Percentiles rank a stretch among this genome's conserved stretches.
phyloP scores from a whole-genome alignment of 2,113 vertebrate species.

The Xenopus borealis region DNA sequence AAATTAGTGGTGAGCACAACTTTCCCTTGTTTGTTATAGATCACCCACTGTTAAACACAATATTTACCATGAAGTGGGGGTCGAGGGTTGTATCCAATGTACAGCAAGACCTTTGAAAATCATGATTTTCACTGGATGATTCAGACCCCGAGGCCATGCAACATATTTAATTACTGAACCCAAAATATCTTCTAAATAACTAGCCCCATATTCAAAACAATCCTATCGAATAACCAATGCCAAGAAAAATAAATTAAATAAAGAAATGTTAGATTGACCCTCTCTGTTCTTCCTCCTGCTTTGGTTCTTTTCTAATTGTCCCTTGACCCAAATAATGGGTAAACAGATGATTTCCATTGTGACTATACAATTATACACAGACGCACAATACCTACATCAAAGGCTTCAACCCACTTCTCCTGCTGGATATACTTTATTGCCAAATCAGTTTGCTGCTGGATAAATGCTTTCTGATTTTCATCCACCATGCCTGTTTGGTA shows the following conservation, averaged over 20 bases:
- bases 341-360: slow-evolving; percentile 61
- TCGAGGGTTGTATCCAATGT: too few relatives aligned
- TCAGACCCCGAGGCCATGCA: slow-evolving; percentile 13
- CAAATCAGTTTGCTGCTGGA: slow-evolving; percentile 63
- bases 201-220: slow-evolving; percentile 50
- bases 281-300: slow-evolving; percentile 44
- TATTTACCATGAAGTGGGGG: too few relatives aligned
- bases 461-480: slow-evolving; percentile 60
- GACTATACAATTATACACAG: not conserved
- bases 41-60: too few relatives aligned
- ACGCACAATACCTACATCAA: slow-evolving; percentile 62
- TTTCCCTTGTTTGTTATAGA: too few relatives aligned
- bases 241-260: slow-evolving; percentile 49
- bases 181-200: slow-evolving; percentile 58
- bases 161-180: slow-evolving; percentile 53
- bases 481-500: slow-evolving; percentile 65
- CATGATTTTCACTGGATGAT: too few relatives aligned
- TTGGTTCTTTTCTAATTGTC: rapidly evolving
- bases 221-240: slow-evolving; percentile 52
- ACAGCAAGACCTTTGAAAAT: too few relatives aligned
- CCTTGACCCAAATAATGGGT: slow-evolving; percentile 24
- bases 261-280: not conserved
- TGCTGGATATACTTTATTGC: slow-evolving; percentile 65
- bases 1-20: too few relatives aligned
- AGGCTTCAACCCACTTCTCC: slow-evolving; percentile 71